These are phyloP conservation scores for Luperina nickerlii DNA, from an alignment of 2,888 invertebrate species.

Conservation along the genomic window DNA sequence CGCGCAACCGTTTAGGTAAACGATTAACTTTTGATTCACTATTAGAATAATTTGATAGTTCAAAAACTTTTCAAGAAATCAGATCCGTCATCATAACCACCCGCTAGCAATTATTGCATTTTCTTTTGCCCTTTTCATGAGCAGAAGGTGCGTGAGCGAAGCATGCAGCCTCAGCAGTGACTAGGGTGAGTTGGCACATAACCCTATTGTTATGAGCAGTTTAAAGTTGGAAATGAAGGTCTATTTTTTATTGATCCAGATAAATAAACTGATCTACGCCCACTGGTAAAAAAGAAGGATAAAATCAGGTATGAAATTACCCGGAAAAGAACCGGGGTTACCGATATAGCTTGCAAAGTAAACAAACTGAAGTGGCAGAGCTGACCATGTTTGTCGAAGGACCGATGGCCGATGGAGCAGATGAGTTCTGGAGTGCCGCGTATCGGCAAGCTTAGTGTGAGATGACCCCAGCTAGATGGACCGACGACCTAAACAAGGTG, in stretches of 20 bases:
- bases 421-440: too few species aligned
- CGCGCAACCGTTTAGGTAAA: neutral
- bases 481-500: too few species aligned
- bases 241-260: neutral
- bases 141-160: neutral
- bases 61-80: neutral
- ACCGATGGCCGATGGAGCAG: too few species aligned
- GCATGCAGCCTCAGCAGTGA: neutral
- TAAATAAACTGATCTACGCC: neutral
- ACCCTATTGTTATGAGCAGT: neutral
- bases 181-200: neutral
- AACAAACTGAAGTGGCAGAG: too few species aligned
- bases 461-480: too few species aligned
- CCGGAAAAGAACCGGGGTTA: too few species aligned
- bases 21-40: too few species aligned
- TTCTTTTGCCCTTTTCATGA: neutral
- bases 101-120: neutral
- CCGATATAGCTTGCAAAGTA: too few species aligned
- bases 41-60: neutral
- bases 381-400: too few species aligned
- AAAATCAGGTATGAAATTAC: too few species aligned
- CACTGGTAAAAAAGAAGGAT: neutral
- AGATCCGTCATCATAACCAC: neutral
- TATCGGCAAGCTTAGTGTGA: too few species aligned
- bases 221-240: neutral